Conservation (phyloP, 2,888 invertebrate species). For the Agrochola macilenta region DNA sequence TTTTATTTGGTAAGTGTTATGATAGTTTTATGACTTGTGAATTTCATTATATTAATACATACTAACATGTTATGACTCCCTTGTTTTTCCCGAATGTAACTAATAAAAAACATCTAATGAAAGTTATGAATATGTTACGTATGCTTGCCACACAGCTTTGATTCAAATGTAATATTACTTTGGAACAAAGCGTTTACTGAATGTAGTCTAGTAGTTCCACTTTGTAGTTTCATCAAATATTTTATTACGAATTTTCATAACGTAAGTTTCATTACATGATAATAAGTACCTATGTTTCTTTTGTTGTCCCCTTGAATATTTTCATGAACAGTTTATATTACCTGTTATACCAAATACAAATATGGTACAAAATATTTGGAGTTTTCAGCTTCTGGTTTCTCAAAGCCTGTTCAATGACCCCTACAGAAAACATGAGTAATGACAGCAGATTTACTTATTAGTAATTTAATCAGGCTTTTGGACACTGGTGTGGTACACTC, state of each 20-base stretch:
- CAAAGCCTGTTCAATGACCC: background rate
- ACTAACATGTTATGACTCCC: background rate
- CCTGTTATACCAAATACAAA: background rate
- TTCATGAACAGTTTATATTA: background rate
- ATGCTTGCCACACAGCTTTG: background rate
- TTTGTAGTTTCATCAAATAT: slow-evolving; percentile 3
- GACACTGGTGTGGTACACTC: background rate
- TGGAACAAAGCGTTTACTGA: background rate
- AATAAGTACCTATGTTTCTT: background rate
- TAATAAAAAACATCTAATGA: background rate
- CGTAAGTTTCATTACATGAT: background rate
- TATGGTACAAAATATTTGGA: background rate
- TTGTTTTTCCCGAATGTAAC: background rate
- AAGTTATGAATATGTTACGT: background rate
- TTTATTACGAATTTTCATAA: slow-evolving; percentile 1
- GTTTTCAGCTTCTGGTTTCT: background rate
- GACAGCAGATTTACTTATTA: background rate
- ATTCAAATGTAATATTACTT: background rate
- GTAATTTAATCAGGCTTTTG: background rate
- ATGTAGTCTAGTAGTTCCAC: background rate
- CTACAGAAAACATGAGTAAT: background rate
- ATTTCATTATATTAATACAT: background rate
- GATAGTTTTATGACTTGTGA: background rate
- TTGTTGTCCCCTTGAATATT: background rate
- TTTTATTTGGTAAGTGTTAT: slow-evolving; percentile 5